Conservation (phyloP, 2,888 invertebrate genomes). For the Tuta absoluta region DNA sequence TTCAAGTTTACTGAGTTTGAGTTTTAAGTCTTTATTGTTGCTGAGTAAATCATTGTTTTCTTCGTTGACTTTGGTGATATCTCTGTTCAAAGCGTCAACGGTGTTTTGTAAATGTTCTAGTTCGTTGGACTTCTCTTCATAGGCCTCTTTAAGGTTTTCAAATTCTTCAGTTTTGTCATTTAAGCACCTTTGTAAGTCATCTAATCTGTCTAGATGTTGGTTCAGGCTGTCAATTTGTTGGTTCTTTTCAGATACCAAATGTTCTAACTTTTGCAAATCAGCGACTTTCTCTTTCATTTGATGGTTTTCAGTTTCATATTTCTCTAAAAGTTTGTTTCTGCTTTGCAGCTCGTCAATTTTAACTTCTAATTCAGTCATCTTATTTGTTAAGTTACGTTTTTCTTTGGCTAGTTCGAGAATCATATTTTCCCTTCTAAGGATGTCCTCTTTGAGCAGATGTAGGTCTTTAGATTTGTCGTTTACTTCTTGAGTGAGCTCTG, state of each 20-base stretch:
- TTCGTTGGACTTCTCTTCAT: slow-evolving; percentile 71
- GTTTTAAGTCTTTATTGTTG: slow-evolving; percentile 63
- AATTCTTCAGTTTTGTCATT: slow-evolving; percentile 76
- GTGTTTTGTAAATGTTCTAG: slow-evolving; percentile 68
- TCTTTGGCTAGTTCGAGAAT: slow-evolving; percentile 80
- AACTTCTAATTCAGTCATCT: slow-evolving; percentile 73
- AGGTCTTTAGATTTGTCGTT: slow-evolving; percentile 78
- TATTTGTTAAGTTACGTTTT: slow-evolving; percentile 76
- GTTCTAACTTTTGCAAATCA: slow-evolving; percentile 76
- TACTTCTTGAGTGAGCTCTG: slow-evolving; percentile 79
- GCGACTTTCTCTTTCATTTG: slow-evolving; percentile 74
- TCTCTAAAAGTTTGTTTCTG: slow-evolving; percentile 62
- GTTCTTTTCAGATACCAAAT: slow-evolving; percentile 79
- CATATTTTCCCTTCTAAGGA: slow-evolving; percentile 80
- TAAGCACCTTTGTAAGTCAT: slow-evolving; percentile 74
- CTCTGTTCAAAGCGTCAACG: slow-evolving; percentile 58
- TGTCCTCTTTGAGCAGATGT: slow-evolving; percentile 79
- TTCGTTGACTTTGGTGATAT: slow-evolving; percentile 65
- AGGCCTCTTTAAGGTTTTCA: slow-evolving; percentile 70
- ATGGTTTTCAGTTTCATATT: slow-evolving; percentile 66
- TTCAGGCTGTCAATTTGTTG: slow-evolving; percentile 78
- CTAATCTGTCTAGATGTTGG: slow-evolving; percentile 72
- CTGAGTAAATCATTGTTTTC: slow-evolving; percentile 66
- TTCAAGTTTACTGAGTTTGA: slow-evolving; percentile 66
- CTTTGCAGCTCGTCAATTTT: slow-evolving; percentile 75